Percentiles rank a stretch among this genome's conserved stretches.
Evolutionary conservation across 1,140 invertebrate genomes (phyloP).

Genomic region (Drosophila bocqueti): DNA sequence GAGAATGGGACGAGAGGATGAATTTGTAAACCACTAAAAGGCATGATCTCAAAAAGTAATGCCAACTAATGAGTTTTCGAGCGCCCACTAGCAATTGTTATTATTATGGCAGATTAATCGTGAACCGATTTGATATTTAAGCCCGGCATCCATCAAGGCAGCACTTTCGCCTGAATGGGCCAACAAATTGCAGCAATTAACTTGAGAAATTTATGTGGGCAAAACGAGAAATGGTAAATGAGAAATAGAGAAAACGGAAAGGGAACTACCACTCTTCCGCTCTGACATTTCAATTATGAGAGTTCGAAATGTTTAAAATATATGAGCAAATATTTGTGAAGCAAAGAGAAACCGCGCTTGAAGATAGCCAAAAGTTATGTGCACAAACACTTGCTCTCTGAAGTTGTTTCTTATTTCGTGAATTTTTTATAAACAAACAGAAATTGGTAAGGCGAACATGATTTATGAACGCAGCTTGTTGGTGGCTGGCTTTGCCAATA

Average conservation of each 20-base stretch:
- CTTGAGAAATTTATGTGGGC: constrained; percentile 55
- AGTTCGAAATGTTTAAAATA: constrained; percentile 5
- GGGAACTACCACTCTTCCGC: constrained; percentile 14
- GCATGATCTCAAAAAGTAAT: constrained; percentile 36
- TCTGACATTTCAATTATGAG: constrained; percentile 57
- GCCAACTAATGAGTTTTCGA: constrained; percentile 37
- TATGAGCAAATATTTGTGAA: constrained; percentile 42
- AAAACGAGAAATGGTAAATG: constrained; percentile 9
- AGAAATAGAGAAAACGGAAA: constrained; percentile 27
- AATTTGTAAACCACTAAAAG: constrained; percentile 16
- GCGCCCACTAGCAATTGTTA: constrained; percentile 52
- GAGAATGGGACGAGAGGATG: constrained; percentile 29
- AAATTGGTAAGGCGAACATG: constrained; percentile 29
- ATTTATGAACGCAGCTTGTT: constrained; percentile 33
- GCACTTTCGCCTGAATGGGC: constrained; percentile 63
- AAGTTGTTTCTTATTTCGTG: not conserved
- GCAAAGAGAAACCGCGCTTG: constrained; percentile 8
- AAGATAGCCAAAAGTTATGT: constrained; percentile 5
- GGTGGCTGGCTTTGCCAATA: constrained; percentile 21
- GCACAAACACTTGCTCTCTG: constrained; percentile 9
- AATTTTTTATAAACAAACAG: constrained; percentile 16
- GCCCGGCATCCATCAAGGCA: constrained; percentile 55
- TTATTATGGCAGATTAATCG: constrained; percentile 54
- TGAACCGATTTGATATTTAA: constrained; percentile 60
- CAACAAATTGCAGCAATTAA: constrained; percentile 69